Base-by-base conservation (phyloP, 2,113 vertebrate genomes). In the Trichomycterus rosablanca region DNA sequence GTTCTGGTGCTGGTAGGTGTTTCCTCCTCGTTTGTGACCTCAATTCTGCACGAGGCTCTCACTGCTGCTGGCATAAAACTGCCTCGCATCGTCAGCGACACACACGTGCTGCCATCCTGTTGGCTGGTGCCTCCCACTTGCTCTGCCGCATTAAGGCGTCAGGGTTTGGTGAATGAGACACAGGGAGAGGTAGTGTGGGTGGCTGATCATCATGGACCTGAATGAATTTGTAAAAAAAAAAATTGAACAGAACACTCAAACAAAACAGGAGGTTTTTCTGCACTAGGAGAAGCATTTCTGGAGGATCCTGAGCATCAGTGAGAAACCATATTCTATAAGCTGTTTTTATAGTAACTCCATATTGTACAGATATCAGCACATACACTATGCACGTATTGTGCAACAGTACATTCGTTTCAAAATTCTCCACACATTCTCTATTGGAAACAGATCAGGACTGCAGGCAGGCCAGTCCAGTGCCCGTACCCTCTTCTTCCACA, bases 271-370 rank as follows among this genome's bases (percentile, higher is more conserved):
- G 8, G n/a, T 15, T 14, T 18, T 12, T 60, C n/a, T 16, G 8
- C 18, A 83, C n/a, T n/a, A n/a, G n/a, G n/a, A n/a, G n/a, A n/a
- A n/a, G n/a, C 78, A 76, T 76, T 78, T 59, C 70, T 77, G 72
- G 78, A 71, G 79, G 26, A 30, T 7, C 78, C 78, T 81, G 72
- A 78, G 76, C 78, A 74, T 71, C 75, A 70, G 73, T 74, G 24
- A 77, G 43, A 57, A 76, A 76, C 74, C 81, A 81, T 85, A 79
- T 87, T 87, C 84, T 89, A 87, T 83, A 84, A 85, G 82, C 83
- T 77, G 86, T 89, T 88, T 81, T 85, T 84, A 88, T 88, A 85
- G 87, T 83, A 89, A 89, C 84, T 61, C 39, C 15, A 24, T 16
- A 59, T 57, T 61, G 42, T 42, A 64, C 23, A 8, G 30, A 51